Conservation (phyloP, 2,888 invertebrate genomes). For the Pilophorus perplexus region DNA sequence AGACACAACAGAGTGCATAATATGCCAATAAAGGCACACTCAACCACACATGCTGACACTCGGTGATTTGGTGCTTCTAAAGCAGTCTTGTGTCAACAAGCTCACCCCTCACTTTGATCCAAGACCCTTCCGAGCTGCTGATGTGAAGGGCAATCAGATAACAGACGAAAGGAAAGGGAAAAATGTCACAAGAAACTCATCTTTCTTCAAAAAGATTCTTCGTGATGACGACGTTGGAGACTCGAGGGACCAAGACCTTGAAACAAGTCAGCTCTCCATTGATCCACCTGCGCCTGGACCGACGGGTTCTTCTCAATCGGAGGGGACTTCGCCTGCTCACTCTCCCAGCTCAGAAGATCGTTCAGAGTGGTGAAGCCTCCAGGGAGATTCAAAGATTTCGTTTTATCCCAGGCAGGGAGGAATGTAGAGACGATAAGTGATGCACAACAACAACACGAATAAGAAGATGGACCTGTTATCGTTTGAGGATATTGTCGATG, state of each 20-base stretch:
- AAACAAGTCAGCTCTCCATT: neutral
- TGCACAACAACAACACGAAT: neutral
- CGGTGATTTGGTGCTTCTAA: neutral
- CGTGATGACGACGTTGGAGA: too few species aligned
- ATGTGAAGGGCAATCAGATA: neutral
- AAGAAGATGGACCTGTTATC: too few species aligned
- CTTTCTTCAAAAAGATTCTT: neutral
- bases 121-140: neutral
- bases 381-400: neutral
- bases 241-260: neutral
- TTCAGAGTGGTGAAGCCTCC: neutral
- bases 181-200: neutral
- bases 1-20: neutral
- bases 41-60: neutral
- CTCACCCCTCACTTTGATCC: slow-evolving; percentile 3
- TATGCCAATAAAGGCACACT: neutral
- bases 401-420: neutral
- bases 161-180: neutral
- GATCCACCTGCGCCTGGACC: neutral
- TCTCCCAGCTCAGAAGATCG: neutral
- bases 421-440: neutral
- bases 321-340: neutral
- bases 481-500: too few species aligned
- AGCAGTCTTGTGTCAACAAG: neutral
- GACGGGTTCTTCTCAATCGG: neutral